Base-by-base conservation (phyloP, 1,140 invertebrate species). In the Hypothenemus hampei region DNA sequence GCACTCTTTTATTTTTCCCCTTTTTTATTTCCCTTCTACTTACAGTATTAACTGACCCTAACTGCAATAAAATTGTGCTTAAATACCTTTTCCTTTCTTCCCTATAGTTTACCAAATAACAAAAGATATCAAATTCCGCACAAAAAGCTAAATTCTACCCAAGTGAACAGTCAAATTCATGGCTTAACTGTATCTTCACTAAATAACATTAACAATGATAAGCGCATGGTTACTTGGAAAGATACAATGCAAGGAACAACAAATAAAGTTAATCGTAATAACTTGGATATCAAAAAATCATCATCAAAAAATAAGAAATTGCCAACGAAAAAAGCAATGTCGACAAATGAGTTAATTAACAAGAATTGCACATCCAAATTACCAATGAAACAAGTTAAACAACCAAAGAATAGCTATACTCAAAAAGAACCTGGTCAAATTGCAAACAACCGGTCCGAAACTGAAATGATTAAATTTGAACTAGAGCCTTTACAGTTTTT, bases 211-310 rank as follows among this genome's bases (percentile, higher is more conserved):
- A 23, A 43, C 10, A 21, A 23, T 8, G 37, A 44, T 11, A 58
- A 56, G 45, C 53, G 60, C 15, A 43, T 64, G 47, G 57, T 65
- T 0, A 72, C 68, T 0, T 73, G 72, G 72, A 73, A 69, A 31
- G 65, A 69, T 51, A 69, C 71, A 11, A 43, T 50, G n/a, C n/a
- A n/a, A n/a, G n/a, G n/a, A n/a, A n/a, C n/a, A n/a, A n/a, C n/a
- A n/a, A n/a, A n/a, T n/a, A n/a, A n/a, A n/a, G n/a, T n/a, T n/a
- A n/a, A n/a, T n/a, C n/a, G n/a, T n/a, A n/a, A n/a, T 41, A 15
- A 41, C 6, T 4, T 4, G 3, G 21, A 15, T 18, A 18, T 8
- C 5, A 10, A 18, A 10, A 15, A 18, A 41, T 19, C n/a, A n/a
- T n/a, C n/a, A n/a, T n/a, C n/a, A n/a, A n/a, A n/a, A n/a, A n/a